phyloP scores from a whole-genome alignment of 2,113 vertebrate species.

The Hippoglossus stenolepis region DNA sequence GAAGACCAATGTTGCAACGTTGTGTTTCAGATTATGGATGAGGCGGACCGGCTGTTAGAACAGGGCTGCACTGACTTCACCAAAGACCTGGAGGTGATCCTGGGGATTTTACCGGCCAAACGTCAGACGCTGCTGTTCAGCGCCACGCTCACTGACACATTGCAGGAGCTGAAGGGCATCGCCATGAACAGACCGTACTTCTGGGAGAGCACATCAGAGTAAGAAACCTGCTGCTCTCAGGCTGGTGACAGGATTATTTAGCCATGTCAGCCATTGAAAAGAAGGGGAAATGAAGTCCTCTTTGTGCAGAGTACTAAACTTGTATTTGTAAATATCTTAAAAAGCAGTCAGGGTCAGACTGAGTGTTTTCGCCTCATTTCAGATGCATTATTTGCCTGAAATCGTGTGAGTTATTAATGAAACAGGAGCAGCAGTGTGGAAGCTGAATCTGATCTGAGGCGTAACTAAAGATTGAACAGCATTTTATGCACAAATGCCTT shows the following conservation, averaged over 20 bases:
- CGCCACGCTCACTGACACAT: conserved; percentile 91
- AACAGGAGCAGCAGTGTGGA: not conserved
- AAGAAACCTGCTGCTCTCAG: conserved; percentile 53
- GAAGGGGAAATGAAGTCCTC: not conserved
- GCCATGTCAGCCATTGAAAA: too few relatives aligned
- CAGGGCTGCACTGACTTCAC: conserved; percentile 94
- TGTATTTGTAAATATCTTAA: too few relatives aligned
- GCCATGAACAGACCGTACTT: conserved; percentile 93
- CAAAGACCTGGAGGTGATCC: conserved; percentile 90
- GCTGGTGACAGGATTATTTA: not conserved
- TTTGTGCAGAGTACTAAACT: not conserved
- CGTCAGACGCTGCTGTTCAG: conserved; percentile 95
- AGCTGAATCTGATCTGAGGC: not conserved
- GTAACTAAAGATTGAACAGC: not conserved
- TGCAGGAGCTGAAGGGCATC: conserved; percentile 87
- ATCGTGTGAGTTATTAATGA: not conserved
- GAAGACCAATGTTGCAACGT: not conserved
- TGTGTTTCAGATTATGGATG: conserved; percentile 90
- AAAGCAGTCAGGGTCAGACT: not conserved
- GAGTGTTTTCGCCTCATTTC: not conserved
- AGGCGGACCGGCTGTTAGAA: conserved; percentile 93
- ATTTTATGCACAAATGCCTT: not conserved
- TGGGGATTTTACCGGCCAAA: conserved; percentile 80
- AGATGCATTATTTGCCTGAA: not conserved
- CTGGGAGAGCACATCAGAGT: conserved; percentile 93